Evolutionary conservation across 1,140 invertebrate species (phyloP), one percentile per base, ranked within the genome.

Genomic region (Magallana gigas): DNA sequence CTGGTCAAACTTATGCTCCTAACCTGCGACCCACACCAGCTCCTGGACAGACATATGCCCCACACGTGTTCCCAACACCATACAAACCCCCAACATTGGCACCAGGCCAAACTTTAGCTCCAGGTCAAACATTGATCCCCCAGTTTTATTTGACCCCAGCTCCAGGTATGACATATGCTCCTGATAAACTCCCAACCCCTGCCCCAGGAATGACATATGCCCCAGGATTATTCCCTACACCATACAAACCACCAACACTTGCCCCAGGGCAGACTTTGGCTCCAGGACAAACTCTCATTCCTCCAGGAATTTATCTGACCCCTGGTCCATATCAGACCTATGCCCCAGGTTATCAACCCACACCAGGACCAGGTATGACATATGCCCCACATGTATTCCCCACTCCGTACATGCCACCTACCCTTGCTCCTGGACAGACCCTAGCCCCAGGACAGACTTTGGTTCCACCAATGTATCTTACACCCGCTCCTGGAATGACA

Each of bases 241-340:
- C 89, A 64, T 23, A 18, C 9, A 76, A 84, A 59, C 57, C 86
- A n/a, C 89, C 89, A 57, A 91, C 90, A 18, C 88, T 87, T 12
- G 87, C 85, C 12, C 90, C 92, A 68, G 90, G 90, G 8, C 36
- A 85, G 18, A 90, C 90, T 18, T 89, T 87, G 58, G 85, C 89
- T 58, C 91, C 91, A 23, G 90, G 91, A 82, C 85, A 58, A 1
- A 88, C 56, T 84, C 88, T 87, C 68, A 88, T 87, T 83, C 85
- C 83, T 18, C 87, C 88, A 71, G 88, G 87, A 14, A 88, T 89
- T 81, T 86, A 82, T 48, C 76, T 88, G 12, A 91, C 90, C 0
- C 87, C 86, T 48, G 60, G 14, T 29, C 87, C 87, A 85, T 85
- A 84, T 29, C 58, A 68, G 14, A 90, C 90, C 12, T 89, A 71